Evolutionary conservation across 2,888 invertebrate genomes (phyloP), one percentile per base, ranked within the genome.

Genomic region (Tenthredo notha): DNA sequence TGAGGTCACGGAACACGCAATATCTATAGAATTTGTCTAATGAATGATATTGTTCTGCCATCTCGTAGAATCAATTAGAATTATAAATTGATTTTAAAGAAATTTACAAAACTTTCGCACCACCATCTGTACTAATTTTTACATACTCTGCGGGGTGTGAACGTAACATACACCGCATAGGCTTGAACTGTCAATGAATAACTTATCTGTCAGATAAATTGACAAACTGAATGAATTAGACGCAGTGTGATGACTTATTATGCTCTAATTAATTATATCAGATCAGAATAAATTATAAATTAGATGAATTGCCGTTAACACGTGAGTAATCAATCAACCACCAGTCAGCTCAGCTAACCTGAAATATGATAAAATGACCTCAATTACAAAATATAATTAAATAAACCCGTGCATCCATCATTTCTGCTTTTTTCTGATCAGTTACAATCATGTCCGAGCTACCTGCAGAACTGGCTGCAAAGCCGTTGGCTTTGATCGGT

Each of bases 401-500:
- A 12, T 18, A 12, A 15, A 12, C 65, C 25, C 15, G 15, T 47
- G 3, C 15, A 47, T 47, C 18, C 50, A 18, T 65, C 21, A 65
- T 15, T 33, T 18, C 21, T 21, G 43, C 9, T 74, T 0, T 43
- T 74, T 43, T 21, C 2, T 7, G 2, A 43, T 43, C 43, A 74
- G 40, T 25, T 74, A 40, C 33, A 84, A 86, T 54, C 10, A 93
- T 93, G 91, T 93, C 93, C 85, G 96, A 96, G 90, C 95, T 99
- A 93, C 98, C 99, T 87, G 94, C 95, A 87, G 98, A 99, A 95
- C 95, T 99, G 86, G 95, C 97, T 90, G 95, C 96, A 88, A 96
- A 97, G 92, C 98, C 99, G 50, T 95, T 97, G 91, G 98, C 98
- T 80, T 94, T 99, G 86, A 96, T 99, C 85, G 98, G 97, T 50